Base-by-base conservation (phyloP, 2,797 vertebrate genomes). In the Chloroceryle inda region DNA sequence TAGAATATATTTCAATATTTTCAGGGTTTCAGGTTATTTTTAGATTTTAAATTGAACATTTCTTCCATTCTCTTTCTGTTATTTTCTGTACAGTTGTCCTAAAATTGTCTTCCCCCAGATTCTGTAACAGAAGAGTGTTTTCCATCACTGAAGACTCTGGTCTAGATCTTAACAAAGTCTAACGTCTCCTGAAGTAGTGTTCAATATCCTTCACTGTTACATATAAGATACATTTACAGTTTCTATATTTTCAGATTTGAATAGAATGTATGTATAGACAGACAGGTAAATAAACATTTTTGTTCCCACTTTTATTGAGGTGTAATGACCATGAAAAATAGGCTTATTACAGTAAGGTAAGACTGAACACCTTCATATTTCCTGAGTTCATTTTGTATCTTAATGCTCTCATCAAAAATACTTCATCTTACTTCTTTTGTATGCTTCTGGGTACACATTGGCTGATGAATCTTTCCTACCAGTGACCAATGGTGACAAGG, bases 51-150 rank as follows among this genome's bases (percentile, higher is more conserved):
- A 44, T 47, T 6, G 3, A 76, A 37, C 29, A 12, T 59, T 2
- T 67, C 13, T 75, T 29, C 23, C 9, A 50, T 86, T 76, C 23
- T 78, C 14, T 47, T 89, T 77, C 55, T 85, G 7, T 19, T 83
- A 64, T 89, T 94, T 95, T 77, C 77, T 77, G 27, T 56, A 26
- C 33, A 80, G 38, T 52, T 92, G 27, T 73, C 38, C 93, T 74
- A 75, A 74, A 92, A 85, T 58, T 89, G 5, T 15, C 67, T 91
- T 89, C 45, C n/a, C 31, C 78, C 50, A 78, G 11, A 37, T 22
- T 71, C 10, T 38, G 91, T 79, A 72, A 74, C 4, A 89, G 73
- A 92, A 92, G 37, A 58, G 27, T 55, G 33, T 14, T 61, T 47
- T 89, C n/a, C 42, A 12, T 38, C 49, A 76, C 69, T 49, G 27